Percentiles rank a stretch among this genome's conserved stretches.
Evolutionary conservation across 1,140 invertebrate species (phyloP).

Genomic region (Hylaeus volcanicus): DNA sequence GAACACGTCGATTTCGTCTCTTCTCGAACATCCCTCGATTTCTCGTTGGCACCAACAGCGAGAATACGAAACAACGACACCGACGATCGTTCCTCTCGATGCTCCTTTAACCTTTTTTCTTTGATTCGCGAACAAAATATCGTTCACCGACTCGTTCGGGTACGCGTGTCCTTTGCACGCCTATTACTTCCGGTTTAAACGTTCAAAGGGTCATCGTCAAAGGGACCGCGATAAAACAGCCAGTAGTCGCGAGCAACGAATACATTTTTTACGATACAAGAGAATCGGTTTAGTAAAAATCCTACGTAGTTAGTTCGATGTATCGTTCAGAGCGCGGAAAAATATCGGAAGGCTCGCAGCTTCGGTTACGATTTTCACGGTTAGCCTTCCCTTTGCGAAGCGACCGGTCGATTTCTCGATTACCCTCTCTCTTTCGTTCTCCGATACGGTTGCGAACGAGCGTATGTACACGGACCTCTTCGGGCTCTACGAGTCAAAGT

Average conservation of each 20-base stretch:
- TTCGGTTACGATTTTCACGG: not conserved
- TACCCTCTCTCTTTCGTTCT: not conserved
- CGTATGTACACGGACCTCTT: no score
- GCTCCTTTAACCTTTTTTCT: not conserved
- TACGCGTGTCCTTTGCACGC: not conserved
- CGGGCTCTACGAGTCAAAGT: no score
- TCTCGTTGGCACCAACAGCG: constrained; percentile 47
- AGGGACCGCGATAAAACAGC: not conserved
- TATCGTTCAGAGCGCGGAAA: constrained; percentile 27
- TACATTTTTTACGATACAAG: constrained; percentile 17
- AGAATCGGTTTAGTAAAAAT: constrained; percentile 41
- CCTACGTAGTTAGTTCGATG: constrained; percentile 51
- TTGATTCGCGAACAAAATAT: not conserved
- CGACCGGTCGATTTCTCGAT: not conserved
- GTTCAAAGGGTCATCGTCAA: not conserved
- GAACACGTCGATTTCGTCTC: not conserved
- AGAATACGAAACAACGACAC: constrained; percentile 48
- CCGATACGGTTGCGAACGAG: not conserved
- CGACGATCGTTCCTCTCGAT: not conserved
- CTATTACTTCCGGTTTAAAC: not conserved
- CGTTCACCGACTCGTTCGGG: not conserved
- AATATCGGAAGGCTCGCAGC: constrained; percentile 1
- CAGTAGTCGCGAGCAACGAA: not conserved
- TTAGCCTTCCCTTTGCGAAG: not conserved
- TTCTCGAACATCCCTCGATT: not conserved